Conservation (phyloP, 1,140 invertebrate genomes). For the Cheumatopsyche charites region DNA sequence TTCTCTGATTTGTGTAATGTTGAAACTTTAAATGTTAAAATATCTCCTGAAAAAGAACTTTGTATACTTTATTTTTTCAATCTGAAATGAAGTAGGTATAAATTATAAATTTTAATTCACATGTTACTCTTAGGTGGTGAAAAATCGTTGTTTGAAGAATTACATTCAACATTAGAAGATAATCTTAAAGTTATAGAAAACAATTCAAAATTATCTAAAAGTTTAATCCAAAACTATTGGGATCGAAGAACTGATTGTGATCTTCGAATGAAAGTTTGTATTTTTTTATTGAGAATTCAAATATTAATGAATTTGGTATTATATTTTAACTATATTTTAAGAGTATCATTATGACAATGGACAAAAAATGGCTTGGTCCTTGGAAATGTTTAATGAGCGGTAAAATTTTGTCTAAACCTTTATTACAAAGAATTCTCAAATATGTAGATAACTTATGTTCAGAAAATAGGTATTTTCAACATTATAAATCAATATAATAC, state of each 20-base stretch:
- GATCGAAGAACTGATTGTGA: conserved; percentile 62
- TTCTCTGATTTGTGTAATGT: conserved; percentile 51
- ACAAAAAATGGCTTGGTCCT: conserved; percentile 67
- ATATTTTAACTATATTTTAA: conserved; percentile 47
- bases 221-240: conserved; percentile 63
- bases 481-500: no score
- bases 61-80: conserved; percentile 58
- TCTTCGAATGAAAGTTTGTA: conserved; percentile 62
- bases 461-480: conserved; percentile 59
- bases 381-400: conserved; percentile 68
- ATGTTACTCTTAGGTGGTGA: conserved; percentile 56
- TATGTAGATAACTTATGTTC: conserved; percentile 56
- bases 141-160: conserved; percentile 56
- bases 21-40: conserved; percentile 55
- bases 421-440: conserved; percentile 58
- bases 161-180: conserved; percentile 56
- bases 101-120: no score
- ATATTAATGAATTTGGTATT: background rate
- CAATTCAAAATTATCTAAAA: conserved; percentile 55
- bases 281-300: conserved; percentile 2
- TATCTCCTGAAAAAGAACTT: conserved; percentile 59
- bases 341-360: conserved; percentile 65
- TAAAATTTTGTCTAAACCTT: conserved; percentile 57
- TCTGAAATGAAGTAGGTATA: no score
- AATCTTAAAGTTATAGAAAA: conserved; percentile 59